These are phyloP conservation scores for Nymphalis polychloros DNA, from an alignment of 2,888 invertebrate genomes.

Conservation along the genomic window DNA sequence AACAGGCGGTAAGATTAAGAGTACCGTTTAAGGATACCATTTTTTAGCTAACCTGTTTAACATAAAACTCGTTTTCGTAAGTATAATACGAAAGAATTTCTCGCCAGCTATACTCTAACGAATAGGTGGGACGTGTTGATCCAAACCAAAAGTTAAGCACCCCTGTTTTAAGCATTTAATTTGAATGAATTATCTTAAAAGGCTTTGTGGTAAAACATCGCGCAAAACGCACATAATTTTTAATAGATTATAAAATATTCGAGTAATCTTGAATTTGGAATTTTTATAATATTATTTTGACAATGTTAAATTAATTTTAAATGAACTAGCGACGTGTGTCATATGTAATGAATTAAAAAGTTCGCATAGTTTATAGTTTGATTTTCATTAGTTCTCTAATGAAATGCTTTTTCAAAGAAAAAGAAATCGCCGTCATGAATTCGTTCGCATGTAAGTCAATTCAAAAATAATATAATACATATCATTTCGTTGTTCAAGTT, in stretches of 20 bases:
- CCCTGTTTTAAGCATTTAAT: background rate
- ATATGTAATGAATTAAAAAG: background rate
- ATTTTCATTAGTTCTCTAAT: too few relatives aligned
- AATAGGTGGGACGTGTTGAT: background rate
- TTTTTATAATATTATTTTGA: too few relatives aligned
- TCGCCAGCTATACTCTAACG: background rate
- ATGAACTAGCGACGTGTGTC: too few relatives aligned
- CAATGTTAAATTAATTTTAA: background rate
- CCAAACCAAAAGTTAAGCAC: background rate
- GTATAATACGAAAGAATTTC: slow-evolving; percentile 8
- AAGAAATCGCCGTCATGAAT: background rate
- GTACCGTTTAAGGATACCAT: slow-evolving; percentile 18
- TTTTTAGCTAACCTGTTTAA: slow-evolving; percentile 23
- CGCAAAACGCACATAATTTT: too few relatives aligned
- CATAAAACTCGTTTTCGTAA: slow-evolving; percentile 20
- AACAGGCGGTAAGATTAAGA: slow-evolving; percentile 25
- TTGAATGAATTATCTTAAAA: background rate
- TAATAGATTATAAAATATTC: too few relatives aligned
- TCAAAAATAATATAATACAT: too few relatives aligned
- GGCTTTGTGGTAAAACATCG: background rate
- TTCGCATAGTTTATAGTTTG: background rate
- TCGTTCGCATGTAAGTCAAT: background rate
- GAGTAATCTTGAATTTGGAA: too few relatives aligned
- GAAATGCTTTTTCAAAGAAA: too few relatives aligned
- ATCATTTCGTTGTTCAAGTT: background rate